These are phyloP conservation scores for human DNA, from an alignment of 2,113 vertebrate genomes.

Conservation along the genomic window GRCh38 chrX:100662501-100663000, in stretches of 20 bases:
- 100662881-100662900: not conserved
- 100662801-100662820: not conserved
- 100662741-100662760: conserved; percentile 20
- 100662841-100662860: not conserved
- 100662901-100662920: conserved; percentile 1
- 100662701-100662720: not conserved
- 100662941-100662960: not conserved
- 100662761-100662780: not conserved
- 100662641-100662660: not conserved
- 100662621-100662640: not conserved
- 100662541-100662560: conserved; percentile 30
- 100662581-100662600: not conserved
- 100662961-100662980: not conserved
- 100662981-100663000: not conserved
- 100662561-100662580: not conserved
- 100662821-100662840: not conserved
- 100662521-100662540: conserved; percentile 19
- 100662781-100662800: conserved; percentile 53
- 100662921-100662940: conserved; percentile 12
- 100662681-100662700: not conserved
- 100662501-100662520: not conserved
- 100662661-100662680: not conserved
- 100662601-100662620: not conserved
- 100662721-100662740: not conserved
- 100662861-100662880: not conserved